phyloP scores from a whole-genome alignment of 2,113 vertebrate genomes.

The Turnix velox region DNA sequence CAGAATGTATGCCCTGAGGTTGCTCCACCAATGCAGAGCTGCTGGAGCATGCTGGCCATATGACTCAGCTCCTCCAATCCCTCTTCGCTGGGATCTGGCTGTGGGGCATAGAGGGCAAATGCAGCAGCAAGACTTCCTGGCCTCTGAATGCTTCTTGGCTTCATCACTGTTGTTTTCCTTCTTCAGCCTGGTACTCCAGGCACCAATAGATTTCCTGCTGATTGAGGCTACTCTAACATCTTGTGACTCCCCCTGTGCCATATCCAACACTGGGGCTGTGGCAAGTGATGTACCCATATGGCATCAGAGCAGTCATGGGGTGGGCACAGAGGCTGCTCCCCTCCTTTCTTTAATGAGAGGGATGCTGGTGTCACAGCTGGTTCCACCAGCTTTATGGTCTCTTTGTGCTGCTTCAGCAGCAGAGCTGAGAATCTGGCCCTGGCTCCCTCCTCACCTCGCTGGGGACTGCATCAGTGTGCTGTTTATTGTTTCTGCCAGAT shows the following conservation, averaged over 20 bases:
- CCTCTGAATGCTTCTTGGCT: conserved; percentile 42
- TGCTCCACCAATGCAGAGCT: background rate
- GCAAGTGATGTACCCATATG: fast-evolving
- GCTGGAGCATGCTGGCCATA: background rate
- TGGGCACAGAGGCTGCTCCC: background rate
- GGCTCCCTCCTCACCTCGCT: background rate
- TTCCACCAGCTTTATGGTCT: conserved; percentile 29
- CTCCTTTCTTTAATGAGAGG: fast-evolving
- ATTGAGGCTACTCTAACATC: conserved; percentile 15
- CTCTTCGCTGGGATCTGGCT: background rate
- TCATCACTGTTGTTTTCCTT: conserved; percentile 26
- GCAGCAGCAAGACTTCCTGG: conserved; percentile 24
- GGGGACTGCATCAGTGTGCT: conserved; percentile 57
- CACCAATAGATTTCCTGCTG: conserved; percentile 37
- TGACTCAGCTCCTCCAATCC: background rate
- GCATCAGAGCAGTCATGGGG: fast-evolving
- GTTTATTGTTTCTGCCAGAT: conserved; percentile 68
- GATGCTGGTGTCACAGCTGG: background rate
- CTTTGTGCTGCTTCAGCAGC: conserved; percentile 21
- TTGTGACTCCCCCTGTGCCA: background rate
- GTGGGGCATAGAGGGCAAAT: background rate
- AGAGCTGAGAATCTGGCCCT: conserved; percentile 53
- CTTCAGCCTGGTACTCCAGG: conserved; percentile 15
- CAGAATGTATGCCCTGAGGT: fast-evolving
- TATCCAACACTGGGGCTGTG: fast-evolving